Percentiles rank a stretch among this genome's conserved stretches.
These are phyloP conservation scores for Peromyscus leucopus DNA, from an alignment of 2,113 vertebrate species.

Conservation along the genomic window DNA sequence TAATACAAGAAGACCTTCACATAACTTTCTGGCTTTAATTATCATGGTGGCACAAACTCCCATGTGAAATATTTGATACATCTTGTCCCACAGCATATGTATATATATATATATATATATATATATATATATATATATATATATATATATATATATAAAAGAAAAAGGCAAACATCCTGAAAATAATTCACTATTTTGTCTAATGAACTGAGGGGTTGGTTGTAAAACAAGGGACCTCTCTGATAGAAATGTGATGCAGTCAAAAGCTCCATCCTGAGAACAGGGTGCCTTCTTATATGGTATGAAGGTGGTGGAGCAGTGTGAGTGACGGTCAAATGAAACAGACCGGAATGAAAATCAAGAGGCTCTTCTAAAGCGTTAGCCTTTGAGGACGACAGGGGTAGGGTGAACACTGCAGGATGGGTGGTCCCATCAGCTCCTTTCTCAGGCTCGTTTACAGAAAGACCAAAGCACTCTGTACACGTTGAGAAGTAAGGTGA, in stretches of 20 bases:
- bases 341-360: conserved; percentile 60
- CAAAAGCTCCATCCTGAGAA: not conserved
- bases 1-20: conserved; percentile 88
- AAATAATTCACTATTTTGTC: conserved; percentile 66
- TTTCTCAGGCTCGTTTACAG: not conserved
- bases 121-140: not conserved
- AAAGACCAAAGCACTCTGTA: not conserved
- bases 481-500: not conserved
- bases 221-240: fast-evolving
- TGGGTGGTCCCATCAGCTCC: not conserved
- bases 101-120: not conserved
- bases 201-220: conserved; percentile 76
- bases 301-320: not conserved
- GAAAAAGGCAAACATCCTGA: conserved; percentile 71
- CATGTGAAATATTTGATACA: conserved; percentile 86
- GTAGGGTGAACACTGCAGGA: not conserved
- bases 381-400: not conserved
- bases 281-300: not conserved
- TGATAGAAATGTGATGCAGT: not conserved
- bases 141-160: not conserved
- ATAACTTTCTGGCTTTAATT: conserved; percentile 88
- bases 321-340: conserved; percentile 59
- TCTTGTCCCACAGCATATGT: conserved; percentile 78
- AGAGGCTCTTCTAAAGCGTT: conserved; percentile 31
- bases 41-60: conserved; percentile 83